These are phyloP conservation scores for Telmatochromis sp. DNA, from an alignment of 2,113 vertebrate genomes.

Conservation along the genomic window DNA sequence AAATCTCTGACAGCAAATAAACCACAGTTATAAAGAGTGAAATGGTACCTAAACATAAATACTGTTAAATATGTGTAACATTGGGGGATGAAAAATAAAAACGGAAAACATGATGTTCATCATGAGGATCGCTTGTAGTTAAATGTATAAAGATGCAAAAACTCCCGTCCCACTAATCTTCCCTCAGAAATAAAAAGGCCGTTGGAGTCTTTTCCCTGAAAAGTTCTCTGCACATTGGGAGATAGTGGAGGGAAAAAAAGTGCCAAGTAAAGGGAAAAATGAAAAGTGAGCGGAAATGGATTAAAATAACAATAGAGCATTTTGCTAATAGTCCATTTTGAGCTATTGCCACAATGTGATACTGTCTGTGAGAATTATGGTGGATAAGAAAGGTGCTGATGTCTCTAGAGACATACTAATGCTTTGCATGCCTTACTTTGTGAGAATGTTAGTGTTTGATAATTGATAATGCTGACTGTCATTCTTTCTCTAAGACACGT, in stretches of 20 bases:
- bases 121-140: neutral
- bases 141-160: neutral
- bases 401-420: neutral
- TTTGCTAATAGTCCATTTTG: slow-evolving; percentile 33
- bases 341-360: slow-evolving; percentile 23
- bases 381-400: slow-evolving; percentile 30
- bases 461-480: neutral
- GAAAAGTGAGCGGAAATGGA: slow-evolving; percentile 7
- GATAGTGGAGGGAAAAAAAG: neutral
- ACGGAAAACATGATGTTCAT: neutral
- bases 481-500: neutral
- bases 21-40: neutral
- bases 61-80: neutral
- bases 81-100: neutral
- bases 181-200: neutral
- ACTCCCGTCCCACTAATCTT: neutral
- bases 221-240: neutral
- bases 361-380: neutral
- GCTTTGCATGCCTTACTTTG: neutral
- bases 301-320: slow-evolving; percentile 38
- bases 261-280: neutral
- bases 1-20: neutral
- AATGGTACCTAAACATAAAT: neutral
- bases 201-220: neutral
- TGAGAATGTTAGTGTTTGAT: neutral